Percentiles rank a stretch among this genome's conserved stretches.
Conservation (phyloP, 2,797 vertebrate species). For the Emys orbicularis region DNA sequence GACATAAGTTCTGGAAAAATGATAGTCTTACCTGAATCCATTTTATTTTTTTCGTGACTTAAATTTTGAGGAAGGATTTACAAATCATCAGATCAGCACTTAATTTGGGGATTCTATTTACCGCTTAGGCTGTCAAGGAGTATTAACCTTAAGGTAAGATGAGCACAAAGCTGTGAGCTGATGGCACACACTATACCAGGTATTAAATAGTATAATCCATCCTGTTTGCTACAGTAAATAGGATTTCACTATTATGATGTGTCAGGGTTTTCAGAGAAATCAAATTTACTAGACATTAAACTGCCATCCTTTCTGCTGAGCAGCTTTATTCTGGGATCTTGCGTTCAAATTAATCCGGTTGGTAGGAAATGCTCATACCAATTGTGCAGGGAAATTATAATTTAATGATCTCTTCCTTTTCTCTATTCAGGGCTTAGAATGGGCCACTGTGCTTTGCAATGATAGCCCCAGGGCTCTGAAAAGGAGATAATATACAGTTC, state of each 20-base stretch:
- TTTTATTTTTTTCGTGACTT: constrained; percentile 39
- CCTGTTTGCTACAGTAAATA: constrained; percentile 85
- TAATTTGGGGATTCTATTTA: constrained; percentile 81
- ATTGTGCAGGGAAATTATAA: constrained; percentile 85
- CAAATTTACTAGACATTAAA: constrained; percentile 85
- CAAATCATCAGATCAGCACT: constrained; percentile 71
- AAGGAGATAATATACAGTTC: constrained; percentile 61
- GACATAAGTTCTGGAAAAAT: neutral
- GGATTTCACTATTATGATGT: constrained; percentile 88
- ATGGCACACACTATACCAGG: constrained; percentile 77
- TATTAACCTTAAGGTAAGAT: constrained; percentile 83
- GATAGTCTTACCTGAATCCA: constrained; percentile 61
- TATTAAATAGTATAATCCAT: constrained; percentile 87
- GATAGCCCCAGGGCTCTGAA: constrained; percentile 66
- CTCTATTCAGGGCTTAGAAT: constrained; percentile 73
- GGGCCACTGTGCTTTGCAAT: constrained; percentile 70
- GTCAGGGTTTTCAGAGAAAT: constrained; percentile 86
- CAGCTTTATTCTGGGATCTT: constrained; percentile 84
- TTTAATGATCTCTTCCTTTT: constrained; percentile 83
- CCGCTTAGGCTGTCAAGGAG: constrained; percentile 80
- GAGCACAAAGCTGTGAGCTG: constrained; percentile 80
- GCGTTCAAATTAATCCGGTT: constrained; percentile 83
- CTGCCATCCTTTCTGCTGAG: constrained; percentile 81
- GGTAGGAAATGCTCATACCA: constrained; percentile 82
- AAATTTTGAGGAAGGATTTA: constrained; percentile 74